Base-by-base conservation (phyloP, 1,140 invertebrate genomes). In the Oryctes rhinoceros region DNA sequence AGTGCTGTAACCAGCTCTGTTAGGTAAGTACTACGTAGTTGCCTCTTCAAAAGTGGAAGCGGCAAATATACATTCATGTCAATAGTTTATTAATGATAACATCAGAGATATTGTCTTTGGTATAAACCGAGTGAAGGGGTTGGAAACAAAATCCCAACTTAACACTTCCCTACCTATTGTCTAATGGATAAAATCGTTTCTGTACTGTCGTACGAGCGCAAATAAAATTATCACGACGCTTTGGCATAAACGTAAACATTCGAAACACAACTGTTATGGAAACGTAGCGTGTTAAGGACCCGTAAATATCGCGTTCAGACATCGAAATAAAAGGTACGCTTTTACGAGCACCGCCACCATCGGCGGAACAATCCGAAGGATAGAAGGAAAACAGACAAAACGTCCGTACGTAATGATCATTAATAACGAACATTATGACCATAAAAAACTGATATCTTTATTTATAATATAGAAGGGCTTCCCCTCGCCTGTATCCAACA, bases 251-350 rank as follows among this genome's bases (percentile, higher is more conserved):
- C 65, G 65, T 71, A 35, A 71, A 71, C 65, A 71, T 71, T 71
- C 65, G 65, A 71, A 37, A 35, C 65, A 71, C 7, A 71, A 71
- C 24, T 71, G 65, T 71, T 71, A 71, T 71, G 65, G 65, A 71
- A 79, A 65, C 30, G 47, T 44, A 71, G 24, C 47, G 24, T 44
- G 37, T 48, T 71, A 79, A 39, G 18, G 24, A 37, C 35, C 35
- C 59, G 20, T 24, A 74, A 79, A 79, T 65, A 79, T 71, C 30
- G 30, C 48, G 37, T 44, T 49, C 35, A 79, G n/a, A 79, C 35
- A 71, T 47, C 39, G 30, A 71, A 71, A 71, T 71, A 71, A 71
- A 71, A 71, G 18, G 65, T 71, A 71, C 24, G 35, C 65, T 71
- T 71, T 71, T 71, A 71, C 65, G 65, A 71, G 18, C 65, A 71